A percentile compares a stretch with the other conserved stretches of the same genome.
phyloP scores from a whole-genome alignment of 2,113 vertebrate species.

The Oreamnos americanus region DNA sequence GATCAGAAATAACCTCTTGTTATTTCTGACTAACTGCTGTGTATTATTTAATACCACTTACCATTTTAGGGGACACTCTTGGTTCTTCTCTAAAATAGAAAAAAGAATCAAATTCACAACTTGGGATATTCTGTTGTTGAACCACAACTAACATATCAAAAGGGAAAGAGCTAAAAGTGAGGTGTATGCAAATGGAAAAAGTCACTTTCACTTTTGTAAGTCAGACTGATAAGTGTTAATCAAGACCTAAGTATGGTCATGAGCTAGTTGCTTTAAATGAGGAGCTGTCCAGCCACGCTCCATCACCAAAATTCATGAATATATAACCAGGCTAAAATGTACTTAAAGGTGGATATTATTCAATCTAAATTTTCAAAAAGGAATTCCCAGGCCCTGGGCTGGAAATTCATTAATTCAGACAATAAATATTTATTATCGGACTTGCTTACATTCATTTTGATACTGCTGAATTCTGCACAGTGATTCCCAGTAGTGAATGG shows the following conservation, averaged over 20 bases:
- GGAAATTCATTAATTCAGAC: not conserved
- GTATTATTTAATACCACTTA: not conserved
- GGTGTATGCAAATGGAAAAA: not conserved
- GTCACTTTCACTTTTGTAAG: not conserved
- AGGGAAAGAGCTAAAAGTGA: not conserved
- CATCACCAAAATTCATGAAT: not conserved
- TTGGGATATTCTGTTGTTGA: not conserved
- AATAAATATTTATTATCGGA: not conserved
- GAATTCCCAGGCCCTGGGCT: not conserved
- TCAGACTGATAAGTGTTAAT: not conserved
- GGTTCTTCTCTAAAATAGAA: not conserved
- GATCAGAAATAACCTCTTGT: not conserved
- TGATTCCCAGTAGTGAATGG: not conserved
- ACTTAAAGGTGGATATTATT: not conserved
- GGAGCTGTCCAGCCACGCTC: not conserved
- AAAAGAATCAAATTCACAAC: not conserved
- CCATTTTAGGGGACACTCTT: not conserved
- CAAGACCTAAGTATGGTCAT: not conserved
- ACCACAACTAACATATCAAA: not conserved
- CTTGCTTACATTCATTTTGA: not conserved
- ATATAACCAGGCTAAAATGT: not conserved
- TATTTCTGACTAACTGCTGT: not conserved
- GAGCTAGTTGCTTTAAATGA: not conserved
- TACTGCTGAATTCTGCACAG: not conserved
- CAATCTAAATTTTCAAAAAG: not conserved